Conservation (phyloP, 2,113 vertebrate genomes). For the Channa maculata region DNA sequence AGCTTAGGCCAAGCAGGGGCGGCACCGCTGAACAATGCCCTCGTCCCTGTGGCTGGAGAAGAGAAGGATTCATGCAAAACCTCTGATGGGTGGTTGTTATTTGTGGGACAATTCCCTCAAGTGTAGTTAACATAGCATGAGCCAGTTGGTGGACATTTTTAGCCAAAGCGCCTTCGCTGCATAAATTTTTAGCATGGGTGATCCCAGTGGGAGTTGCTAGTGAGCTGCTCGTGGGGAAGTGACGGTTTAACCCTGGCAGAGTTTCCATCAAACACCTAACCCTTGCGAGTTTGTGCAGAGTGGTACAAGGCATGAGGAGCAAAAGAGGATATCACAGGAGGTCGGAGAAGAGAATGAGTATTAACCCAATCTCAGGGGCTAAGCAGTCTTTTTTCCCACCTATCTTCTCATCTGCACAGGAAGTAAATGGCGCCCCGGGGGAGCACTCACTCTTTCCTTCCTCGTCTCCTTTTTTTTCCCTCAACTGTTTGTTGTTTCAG, state of each 20-base stretch:
- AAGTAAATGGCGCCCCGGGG: constrained; percentile 73
- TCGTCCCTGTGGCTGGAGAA: constrained; percentile 45
- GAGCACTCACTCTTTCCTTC: constrained; percentile 75
- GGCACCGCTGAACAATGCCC: constrained; percentile 60
- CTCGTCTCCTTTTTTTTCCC: constrained; percentile 45
- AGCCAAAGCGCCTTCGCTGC: constrained; percentile 45
- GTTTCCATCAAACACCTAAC: background rate
- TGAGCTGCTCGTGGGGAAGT: constrained; percentile 24
- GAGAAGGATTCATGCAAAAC: constrained; percentile 54
- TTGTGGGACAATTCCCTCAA: constrained; percentile 65
- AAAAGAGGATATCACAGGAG: background rate
- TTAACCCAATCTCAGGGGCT: constrained; percentile 71
- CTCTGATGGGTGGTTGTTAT: constrained; percentile 62
- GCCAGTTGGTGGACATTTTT: constrained; percentile 67
- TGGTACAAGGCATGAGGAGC: background rate
- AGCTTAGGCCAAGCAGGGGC: constrained; percentile 49
- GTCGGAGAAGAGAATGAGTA: constrained; percentile 30
- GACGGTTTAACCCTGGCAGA: constrained; percentile 47
- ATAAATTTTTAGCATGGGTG: constrained; percentile 61
- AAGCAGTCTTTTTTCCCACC: constrained; percentile 61
- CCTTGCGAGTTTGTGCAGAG: background rate
- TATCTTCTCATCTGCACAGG: constrained; percentile 82
- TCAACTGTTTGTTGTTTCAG: constrained; percentile 74
- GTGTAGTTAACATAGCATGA: constrained; percentile 64
- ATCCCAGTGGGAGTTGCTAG: constrained; percentile 47